These are phyloP conservation scores for Xestia sexstrigata DNA, from an alignment of 2,888 invertebrate genomes.

Conservation along the genomic window DNA sequence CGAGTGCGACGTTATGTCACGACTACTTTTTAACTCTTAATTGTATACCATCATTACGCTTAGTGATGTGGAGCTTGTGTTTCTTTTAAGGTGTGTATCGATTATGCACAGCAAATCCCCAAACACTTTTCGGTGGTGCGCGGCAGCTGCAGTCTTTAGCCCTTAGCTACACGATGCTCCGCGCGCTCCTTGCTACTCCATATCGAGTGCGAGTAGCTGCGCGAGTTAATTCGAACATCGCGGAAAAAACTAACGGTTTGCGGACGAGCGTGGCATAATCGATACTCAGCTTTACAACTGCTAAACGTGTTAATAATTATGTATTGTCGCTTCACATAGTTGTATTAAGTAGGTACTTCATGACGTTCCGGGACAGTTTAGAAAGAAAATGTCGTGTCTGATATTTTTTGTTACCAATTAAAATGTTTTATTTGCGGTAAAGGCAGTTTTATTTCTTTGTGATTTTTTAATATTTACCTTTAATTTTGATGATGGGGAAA, in stretches of 20 bases:
- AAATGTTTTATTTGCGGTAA: slow-evolving; percentile 33
- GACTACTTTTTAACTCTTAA: slow-evolving; percentile 13
- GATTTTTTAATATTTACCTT: slow-evolving; percentile 5
- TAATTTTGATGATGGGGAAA: neutral
- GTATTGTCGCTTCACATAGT: slow-evolving; percentile 12
- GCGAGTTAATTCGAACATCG: neutral
- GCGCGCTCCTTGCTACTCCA: neutral
- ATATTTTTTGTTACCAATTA: slow-evolving; percentile 56
- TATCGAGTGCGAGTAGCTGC: neutral
- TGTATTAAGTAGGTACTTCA: slow-evolving; percentile 13
- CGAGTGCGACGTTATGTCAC: slow-evolving; percentile 40
- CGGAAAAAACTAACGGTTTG: neutral
- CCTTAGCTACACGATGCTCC: neutral
- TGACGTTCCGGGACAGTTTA: neutral
- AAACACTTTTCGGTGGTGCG: neutral
- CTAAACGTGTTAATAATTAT: slow-evolving; percentile 13
- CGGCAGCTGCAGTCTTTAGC: neutral
- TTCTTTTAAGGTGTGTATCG: neutral
- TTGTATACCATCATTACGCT: slow-evolving; percentile 17
- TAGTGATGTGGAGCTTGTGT: slow-evolving; percentile 4
- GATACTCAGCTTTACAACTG: neutral
- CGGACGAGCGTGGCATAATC: too few relatives aligned
- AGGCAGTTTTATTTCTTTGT: slow-evolving; percentile 34
- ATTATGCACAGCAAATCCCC: neutral
- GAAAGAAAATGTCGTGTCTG: slow-evolving; percentile 6